Evolutionary conservation across 2,888 invertebrate genomes (phyloP).

Genomic region (Athalia rosae): DNA sequence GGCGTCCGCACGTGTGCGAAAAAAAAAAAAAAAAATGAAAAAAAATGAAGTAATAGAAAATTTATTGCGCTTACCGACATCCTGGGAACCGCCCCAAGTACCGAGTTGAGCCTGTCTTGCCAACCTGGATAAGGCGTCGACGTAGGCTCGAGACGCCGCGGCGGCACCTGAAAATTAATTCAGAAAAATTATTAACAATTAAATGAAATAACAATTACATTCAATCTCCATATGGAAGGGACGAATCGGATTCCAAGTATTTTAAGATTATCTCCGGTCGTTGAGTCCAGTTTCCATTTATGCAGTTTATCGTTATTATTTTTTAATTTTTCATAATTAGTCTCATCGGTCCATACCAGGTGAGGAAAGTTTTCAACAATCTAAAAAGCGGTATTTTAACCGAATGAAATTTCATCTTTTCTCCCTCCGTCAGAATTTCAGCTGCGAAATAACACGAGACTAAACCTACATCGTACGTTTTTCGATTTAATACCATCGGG

Average conservation of each 20-base stretch:
- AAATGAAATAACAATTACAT: neutral
- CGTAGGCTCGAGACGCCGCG: constrained; percentile 90
- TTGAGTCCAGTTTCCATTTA: too few species aligned
- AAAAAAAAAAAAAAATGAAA: constrained; percentile 15
- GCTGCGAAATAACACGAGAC: neutral
- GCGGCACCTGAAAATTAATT: constrained; percentile 83
- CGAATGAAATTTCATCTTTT: too few species aligned
- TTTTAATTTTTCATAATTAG: too few species aligned
- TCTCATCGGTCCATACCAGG: too few species aligned
- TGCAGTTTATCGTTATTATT: too few species aligned
- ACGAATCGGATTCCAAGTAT: neutral
- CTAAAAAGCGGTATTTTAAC: too few species aligned
- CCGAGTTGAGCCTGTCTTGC: constrained; percentile 94
- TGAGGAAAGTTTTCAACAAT: too few species aligned
- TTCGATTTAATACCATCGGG: too few species aligned
- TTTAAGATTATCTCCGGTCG: neutral
- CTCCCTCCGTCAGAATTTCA: too few species aligned
- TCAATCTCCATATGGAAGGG: neutral
- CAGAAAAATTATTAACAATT: constrained; percentile 59
- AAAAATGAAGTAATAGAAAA: constrained; percentile 22
- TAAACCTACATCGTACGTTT: too few species aligned
- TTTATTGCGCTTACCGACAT: constrained; percentile 84
- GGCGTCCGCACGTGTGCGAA: neutral
- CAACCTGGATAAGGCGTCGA: constrained; percentile 90
- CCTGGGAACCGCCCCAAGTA: constrained; percentile 91